Evolutionary conservation across 2,113 vertebrate genomes (phyloP).

Genomic region (Laticauda laticaudata): DNA sequence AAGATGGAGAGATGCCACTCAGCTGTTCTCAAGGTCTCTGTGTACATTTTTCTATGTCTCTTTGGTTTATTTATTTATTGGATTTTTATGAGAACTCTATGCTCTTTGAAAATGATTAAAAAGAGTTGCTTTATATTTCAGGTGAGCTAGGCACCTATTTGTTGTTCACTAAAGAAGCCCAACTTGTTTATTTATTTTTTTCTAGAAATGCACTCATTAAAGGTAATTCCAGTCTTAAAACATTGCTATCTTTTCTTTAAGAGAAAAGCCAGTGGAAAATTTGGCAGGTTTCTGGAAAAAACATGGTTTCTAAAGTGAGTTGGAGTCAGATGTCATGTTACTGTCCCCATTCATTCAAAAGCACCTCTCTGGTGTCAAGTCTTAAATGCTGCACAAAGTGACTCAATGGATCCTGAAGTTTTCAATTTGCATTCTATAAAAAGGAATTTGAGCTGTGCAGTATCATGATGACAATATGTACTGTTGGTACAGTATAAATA

Average conservation of each 20-base stretch:
- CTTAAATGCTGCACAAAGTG: background rate
- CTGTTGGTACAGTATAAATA: background rate
- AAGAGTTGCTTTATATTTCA: background rate
- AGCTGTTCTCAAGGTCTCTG: background rate
- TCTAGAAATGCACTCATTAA: background rate
- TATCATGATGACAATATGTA: background rate
- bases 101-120: background rate
- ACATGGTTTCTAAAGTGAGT: background rate
- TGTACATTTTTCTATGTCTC: background rate
- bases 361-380: background rate
- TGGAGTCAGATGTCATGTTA: background rate
- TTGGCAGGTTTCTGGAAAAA: background rate
- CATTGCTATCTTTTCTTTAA: background rate
- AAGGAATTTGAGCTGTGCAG: background rate
- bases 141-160: background rate
- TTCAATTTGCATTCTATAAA: background rate
- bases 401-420: background rate
- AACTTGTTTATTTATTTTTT: background rate
- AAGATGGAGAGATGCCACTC: background rate
- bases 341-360: background rate
- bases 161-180: background rate
- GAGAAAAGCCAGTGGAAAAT: background rate
- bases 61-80: background rate
- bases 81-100: background rate
- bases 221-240: background rate